These are phyloP conservation scores for Lagenorhynchus albirostris DNA, from an alignment of 2,113 vertebrate genomes.

Conservation along the genomic window DNA sequence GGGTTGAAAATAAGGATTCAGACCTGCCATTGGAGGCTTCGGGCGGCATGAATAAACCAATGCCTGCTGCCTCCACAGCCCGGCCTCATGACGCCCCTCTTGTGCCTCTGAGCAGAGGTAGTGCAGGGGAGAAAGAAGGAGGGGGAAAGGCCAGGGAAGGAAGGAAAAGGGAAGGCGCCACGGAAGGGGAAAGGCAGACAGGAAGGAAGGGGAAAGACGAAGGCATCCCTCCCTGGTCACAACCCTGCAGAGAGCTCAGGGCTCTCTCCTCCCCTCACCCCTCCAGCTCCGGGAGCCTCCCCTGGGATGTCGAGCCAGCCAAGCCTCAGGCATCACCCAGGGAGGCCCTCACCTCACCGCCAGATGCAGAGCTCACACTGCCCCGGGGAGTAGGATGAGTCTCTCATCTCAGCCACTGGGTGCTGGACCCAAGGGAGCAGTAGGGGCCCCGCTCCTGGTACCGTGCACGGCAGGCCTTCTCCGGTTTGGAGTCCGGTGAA, in stretches of 20 bases:
- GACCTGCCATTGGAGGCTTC: background rate
- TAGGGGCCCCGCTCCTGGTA: background rate
- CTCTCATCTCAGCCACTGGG: background rate
- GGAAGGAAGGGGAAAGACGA: background rate
- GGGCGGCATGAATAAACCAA: background rate
- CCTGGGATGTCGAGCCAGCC: background rate
- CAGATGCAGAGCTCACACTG: background rate
- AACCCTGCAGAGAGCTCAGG: background rate
- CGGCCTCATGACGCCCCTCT: accelerated
- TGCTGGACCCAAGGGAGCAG: background rate
- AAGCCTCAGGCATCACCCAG: background rate
- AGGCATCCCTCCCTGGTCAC: background rate
- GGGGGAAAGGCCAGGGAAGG: background rate
- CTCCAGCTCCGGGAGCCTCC: background rate
- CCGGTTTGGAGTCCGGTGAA: background rate
- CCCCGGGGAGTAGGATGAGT: background rate
- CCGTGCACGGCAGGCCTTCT: background rate
- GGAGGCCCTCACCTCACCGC: background rate
- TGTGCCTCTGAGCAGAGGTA: background rate
- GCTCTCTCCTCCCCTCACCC: background rate
- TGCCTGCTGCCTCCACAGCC: background rate
- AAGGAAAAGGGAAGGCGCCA: background rate
- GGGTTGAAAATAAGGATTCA: background rate
- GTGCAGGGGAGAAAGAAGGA: background rate
- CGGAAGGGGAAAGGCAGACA: background rate